Base-by-base conservation (phyloP, 2,113 vertebrate species). In the Labeo rohita region DNA sequence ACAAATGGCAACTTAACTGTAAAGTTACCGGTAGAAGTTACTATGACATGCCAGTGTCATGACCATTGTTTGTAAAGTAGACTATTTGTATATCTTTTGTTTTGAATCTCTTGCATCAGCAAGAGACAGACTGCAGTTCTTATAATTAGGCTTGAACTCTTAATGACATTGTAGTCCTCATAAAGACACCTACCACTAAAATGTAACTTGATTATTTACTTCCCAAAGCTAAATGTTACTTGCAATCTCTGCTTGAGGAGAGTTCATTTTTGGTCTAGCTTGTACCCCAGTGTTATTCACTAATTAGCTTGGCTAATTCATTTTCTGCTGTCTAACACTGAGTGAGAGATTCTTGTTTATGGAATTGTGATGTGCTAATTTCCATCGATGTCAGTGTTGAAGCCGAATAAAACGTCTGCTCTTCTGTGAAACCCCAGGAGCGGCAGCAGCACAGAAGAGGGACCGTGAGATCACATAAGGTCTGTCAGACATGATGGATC, bases 401-500 rank as follows among this genome's bases (percentile, higher is more conserved):
- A 86, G 83, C 49, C 16, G 54, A 83, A 73, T 59, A 15, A 75
- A 74, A 43, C 70, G 74, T 73, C 74, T 34, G 36, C 65, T 90
- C 43, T 90, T 82, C 78, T 87, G 61, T 49, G 47, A 45, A 59
- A 43, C 50, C 81, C 81, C 68, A 87, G 86, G 80, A 92, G 89
- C 89, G 15, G 75, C 63, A 34, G 50, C 84, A 83, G 79, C 59
- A 50, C 81, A 23, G 81, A 79, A 85, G 87, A 90, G 66, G 70
- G 16, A 23, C 47, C 43, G 80, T 52, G 88, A 92, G 89, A 92
- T 90, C 89, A 90, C 91, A 88, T 83, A 78, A 89, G n/a, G 68
- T 85, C 90, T 89, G 88, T 92, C 91, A 90, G 84, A 85, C 81
- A 84, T 94, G 95, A 94, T 94, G 91, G 94, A 94, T 94, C 89